Evolutionary conservation across 2,888 invertebrate genomes (phyloP).

Genomic region (Carcina quercana): DNA sequence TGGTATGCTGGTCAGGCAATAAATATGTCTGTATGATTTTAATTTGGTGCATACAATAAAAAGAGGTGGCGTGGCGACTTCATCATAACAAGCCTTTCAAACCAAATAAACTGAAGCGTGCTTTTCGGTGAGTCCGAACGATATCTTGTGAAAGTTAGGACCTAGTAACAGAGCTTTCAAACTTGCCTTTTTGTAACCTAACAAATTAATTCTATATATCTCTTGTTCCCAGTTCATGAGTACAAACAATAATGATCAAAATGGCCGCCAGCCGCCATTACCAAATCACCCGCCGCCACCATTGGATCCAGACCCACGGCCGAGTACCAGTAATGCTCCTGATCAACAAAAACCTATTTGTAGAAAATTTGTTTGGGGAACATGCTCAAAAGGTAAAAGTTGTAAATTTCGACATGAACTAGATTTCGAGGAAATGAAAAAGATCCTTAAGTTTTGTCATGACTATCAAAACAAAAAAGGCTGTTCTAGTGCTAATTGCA

Average conservation of each 20-base stretch:
- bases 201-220: too few relatives aligned
- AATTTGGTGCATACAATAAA: too few relatives aligned
- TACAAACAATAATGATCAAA: slow-evolving; percentile 30
- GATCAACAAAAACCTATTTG: slow-evolving; percentile 30
- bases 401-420: slow-evolving; percentile 49
- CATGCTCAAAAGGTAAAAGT: slow-evolving; percentile 39
- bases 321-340: neutral
- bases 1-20: too few relatives aligned
- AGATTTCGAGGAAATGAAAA: slow-evolving; percentile 46
- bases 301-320: slow-evolving; percentile 17
- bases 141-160: too few relatives aligned
- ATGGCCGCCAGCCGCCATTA: slow-evolving; percentile 44
- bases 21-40: too few relatives aligned
- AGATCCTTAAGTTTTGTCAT: slow-evolving; percentile 52
- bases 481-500: slow-evolving; percentile 45
- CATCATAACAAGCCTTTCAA: too few relatives aligned
- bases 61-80: too few relatives aligned
- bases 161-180: too few relatives aligned
- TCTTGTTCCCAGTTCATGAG: slow-evolving; percentile 29
- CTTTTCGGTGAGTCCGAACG: too few relatives aligned
- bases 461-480: slow-evolving; percentile 52
- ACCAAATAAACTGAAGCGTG: too few relatives aligned
- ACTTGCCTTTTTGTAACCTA: too few relatives aligned
- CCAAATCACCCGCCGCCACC: slow-evolving; percentile 22
- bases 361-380: slow-evolving; percentile 54